Evolutionary conservation across 1,140 invertebrate species (phyloP).

Genomic region (Drosophila mojavensis): DNA sequence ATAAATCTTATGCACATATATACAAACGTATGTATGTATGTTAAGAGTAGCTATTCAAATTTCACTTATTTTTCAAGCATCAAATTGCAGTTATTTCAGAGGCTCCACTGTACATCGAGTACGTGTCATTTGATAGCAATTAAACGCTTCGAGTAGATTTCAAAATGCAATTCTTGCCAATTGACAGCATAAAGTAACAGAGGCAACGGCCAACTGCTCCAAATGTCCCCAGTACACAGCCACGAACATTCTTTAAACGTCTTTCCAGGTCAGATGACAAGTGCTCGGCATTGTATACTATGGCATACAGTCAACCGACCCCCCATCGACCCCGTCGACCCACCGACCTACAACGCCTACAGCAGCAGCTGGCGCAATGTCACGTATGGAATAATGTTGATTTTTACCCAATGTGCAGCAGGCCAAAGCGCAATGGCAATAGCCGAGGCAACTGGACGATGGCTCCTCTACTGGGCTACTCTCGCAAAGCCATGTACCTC

Average conservation of each 20-base stretch:
- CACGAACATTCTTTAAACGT: slow-evolving; percentile 14
- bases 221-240: not conserved
- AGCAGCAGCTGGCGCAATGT: slow-evolving; percentile 29
- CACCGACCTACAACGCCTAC: not conserved
- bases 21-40: too few relatives aligned
- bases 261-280: slow-evolving; percentile 29
- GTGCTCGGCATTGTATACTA: slow-evolving; percentile 9
- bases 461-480: slow-evolving; percentile 1
- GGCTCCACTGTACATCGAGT: not conserved
- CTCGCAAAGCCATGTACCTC: not conserved
- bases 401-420: slow-evolving; percentile 26
- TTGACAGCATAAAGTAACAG: slow-evolving; percentile 20
- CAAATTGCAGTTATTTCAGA: not conserved
- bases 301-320: not conserved
- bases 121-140: slow-evolving; percentile 34
- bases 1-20: too few relatives aligned
- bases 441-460: not conserved
- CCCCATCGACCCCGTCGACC: not conserved
- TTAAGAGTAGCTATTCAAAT: too few relatives aligned
- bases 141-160: slow-evolving; percentile 33
- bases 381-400: slow-evolving; percentile 49
- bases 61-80: too few relatives aligned
- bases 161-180: slow-evolving; percentile 26
- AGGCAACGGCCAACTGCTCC: not conserved
- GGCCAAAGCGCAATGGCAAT: not conserved